Evolutionary conservation across 37 sponge, comb jelly and placozoan species (phyloP).

Genomic region (Agelas oroides): DNA sequence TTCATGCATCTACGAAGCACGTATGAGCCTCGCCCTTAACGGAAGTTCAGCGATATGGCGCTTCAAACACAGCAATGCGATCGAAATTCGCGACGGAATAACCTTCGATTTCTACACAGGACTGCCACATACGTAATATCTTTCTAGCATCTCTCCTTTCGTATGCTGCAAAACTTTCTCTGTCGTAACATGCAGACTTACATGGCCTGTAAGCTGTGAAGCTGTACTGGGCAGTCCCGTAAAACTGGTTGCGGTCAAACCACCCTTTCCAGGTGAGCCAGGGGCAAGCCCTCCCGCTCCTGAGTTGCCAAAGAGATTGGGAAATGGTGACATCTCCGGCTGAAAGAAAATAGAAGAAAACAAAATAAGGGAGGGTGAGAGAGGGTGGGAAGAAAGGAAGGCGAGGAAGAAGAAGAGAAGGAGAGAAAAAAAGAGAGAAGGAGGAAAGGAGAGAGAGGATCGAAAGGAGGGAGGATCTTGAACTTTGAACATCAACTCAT

Average conservation of each 20-base stretch:
- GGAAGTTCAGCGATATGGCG: no score
- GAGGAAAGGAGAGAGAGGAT: neutral
- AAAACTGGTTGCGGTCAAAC: neutral
- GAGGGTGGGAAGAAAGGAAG: neutral
- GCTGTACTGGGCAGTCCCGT: slow-evolving; percentile 11
- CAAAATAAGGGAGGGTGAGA: neutral
- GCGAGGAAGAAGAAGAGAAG: neutral
- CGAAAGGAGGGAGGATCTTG: neutral
- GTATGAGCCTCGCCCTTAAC: no score
- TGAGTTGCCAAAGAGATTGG: neutral
- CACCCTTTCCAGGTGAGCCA: slow-evolving; percentile 19
- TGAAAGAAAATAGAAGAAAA: neutral
- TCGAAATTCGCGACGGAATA: no score
- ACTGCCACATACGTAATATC: no score
- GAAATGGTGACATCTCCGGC: slow-evolving; percentile 15
- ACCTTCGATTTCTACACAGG: no score
- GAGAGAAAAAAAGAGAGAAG: neutral
- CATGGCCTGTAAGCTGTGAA: neutral
- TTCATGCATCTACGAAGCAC: no score
- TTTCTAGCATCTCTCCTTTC: no score
- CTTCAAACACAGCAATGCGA: no score
- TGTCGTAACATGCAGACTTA: no score
- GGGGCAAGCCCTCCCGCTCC: slow-evolving; percentile 10
- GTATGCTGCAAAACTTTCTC: no score
- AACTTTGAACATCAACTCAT: no score